Conservation (phyloP, 1,140 invertebrate genomes). For the Homarus americanus region DNA sequence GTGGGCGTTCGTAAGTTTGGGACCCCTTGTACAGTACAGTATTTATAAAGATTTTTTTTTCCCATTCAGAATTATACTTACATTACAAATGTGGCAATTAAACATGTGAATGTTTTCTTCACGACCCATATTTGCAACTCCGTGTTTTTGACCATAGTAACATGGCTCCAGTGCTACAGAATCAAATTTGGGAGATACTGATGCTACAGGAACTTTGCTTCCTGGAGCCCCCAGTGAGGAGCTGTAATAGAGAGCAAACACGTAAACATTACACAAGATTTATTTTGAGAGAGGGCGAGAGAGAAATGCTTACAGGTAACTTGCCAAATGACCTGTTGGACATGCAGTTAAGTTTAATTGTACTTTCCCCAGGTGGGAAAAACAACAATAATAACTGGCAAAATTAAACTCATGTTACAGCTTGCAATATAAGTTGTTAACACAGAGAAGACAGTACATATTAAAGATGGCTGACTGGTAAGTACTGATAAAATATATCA, state of each 20-base stretch:
- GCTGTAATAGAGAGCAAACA: neutral
- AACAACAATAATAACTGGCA: neutral
- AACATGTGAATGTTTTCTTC: conserved; percentile 58
- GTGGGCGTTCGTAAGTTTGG: no score
- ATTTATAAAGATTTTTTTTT: no score
- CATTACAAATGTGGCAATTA: conserved; percentile 65
- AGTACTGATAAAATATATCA: no score
- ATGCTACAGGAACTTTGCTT: neutral
- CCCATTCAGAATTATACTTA: no score
- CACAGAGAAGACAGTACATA: no score
- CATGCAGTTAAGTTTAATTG: no score
- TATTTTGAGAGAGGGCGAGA: no score
- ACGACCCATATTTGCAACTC: conserved; percentile 51
- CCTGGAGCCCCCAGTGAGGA: neutral
- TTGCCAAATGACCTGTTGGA: no score
- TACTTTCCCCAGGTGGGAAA: neutral
- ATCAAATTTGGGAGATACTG: neutral
- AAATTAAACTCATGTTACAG: neutral
- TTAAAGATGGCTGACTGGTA: no score
- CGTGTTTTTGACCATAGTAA: conserved; percentile 71
- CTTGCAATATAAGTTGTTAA: neutral
- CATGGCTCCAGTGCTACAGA: conserved; percentile 57
- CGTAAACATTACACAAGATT: no score
- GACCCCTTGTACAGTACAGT: no score
- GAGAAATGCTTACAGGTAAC: neutral